phyloP scores from a whole-genome alignment of 1,140 invertebrate genomes.

The Halyomorpha halys region DNA sequence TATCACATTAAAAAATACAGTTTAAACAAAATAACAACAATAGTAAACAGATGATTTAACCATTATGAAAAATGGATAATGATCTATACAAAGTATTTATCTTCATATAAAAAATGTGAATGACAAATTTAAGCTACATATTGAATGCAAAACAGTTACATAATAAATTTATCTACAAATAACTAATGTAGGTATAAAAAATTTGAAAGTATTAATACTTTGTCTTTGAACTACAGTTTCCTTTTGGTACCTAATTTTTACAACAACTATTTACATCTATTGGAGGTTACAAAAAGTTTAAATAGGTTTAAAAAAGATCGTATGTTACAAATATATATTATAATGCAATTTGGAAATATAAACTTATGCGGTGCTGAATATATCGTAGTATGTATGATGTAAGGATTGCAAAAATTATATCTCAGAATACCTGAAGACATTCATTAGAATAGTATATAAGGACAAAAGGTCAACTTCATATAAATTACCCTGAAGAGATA shows the following conservation, averaged over 20 bases:
- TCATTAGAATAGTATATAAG: slow-evolving; percentile 18
- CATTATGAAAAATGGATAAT: slow-evolving; percentile 15
- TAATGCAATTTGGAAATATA: slow-evolving; percentile 28
- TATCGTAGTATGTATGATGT: slow-evolving; percentile 2
- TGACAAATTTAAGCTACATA: slow-evolving; percentile 19
- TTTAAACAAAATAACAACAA: slow-evolving; percentile 19
- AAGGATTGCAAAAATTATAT: slow-evolving; percentile 11
- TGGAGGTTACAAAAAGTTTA: slow-evolving; percentile 25
- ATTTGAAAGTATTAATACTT: slow-evolving; percentile 24
- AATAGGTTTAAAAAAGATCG: slow-evolving; percentile 22
- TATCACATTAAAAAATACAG: slow-evolving; percentile 19
- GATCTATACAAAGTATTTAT: slow-evolving; percentile 12
- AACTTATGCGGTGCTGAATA: slow-evolving; percentile 13
- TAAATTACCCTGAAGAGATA: slow-evolving; percentile 24
- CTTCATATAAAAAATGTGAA: slow-evolving; percentile 19
- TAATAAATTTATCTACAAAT: slow-evolving; percentile 21
- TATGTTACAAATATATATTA: slow-evolving; percentile 26
- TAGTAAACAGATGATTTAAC: slow-evolving; percentile 19
- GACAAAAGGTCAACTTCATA: slow-evolving; percentile 8
- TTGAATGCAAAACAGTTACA: slow-evolving; percentile 8
- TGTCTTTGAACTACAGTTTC: slow-evolving; percentile 27
- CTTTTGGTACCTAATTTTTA: slow-evolving; percentile 28
- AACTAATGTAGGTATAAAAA: slow-evolving; percentile 24
- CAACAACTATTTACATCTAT: slow-evolving; percentile 30
- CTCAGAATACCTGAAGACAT: slow-evolving; percentile 18